Conservation (phyloP, 2,888 invertebrate species). For the Adineta ricciae region DNA sequence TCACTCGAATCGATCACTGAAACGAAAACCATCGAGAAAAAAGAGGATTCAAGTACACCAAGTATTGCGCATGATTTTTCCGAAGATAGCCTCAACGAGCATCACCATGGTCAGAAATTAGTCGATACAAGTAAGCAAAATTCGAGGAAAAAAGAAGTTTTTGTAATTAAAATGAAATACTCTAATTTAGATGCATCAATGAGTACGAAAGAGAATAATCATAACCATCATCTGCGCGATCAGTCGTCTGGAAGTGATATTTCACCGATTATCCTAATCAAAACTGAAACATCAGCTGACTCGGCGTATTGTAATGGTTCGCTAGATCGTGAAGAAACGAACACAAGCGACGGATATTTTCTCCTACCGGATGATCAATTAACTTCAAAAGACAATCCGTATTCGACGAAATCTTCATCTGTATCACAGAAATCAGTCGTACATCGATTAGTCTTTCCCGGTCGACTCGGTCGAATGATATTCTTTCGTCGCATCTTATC, state of each 20-base stretch:
- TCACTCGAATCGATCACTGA: background rate
- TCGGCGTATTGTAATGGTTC: background rate
- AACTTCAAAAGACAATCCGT: background rate
- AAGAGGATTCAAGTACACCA: background rate
- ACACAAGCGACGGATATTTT: background rate
- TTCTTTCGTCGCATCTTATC: slow-evolving; percentile 7
- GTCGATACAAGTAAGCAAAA: background rate
- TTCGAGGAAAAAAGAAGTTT: background rate
- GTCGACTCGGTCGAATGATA: background rate
- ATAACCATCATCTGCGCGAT: background rate
- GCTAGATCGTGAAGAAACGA: background rate
- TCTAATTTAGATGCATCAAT: background rate
- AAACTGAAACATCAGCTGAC: background rate
- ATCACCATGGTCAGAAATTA: background rate
- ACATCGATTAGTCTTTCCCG: background rate
- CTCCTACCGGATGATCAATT: background rate
- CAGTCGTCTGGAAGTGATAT: background rate
- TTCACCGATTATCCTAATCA: background rate
- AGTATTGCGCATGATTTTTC: background rate
- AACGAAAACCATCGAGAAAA: background rate
- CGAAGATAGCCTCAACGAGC: slow-evolving; percentile 12
- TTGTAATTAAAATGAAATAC: background rate
- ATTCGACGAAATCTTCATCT: background rate
- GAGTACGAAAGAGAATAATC: background rate
- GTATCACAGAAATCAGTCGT: background rate